Conservation (phyloP, 1,140 invertebrate species). For the Cotesia chilonis region DNA sequence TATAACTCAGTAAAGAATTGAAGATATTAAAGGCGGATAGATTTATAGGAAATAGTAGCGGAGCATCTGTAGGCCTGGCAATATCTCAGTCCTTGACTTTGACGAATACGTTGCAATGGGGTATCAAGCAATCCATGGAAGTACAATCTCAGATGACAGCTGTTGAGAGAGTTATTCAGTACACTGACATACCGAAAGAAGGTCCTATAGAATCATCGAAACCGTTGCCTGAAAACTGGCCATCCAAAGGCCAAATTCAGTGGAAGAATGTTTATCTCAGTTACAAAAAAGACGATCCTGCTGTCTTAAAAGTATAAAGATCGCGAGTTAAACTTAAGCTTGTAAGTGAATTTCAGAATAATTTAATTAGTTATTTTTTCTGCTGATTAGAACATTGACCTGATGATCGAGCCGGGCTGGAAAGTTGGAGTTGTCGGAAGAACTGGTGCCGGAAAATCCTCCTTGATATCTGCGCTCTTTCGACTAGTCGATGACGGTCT, state of each 20-base stretch:
- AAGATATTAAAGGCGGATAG: background rate
- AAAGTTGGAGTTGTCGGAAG: constrained; percentile 84
- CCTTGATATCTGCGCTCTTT: constrained; percentile 84
- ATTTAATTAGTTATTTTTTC: background rate
- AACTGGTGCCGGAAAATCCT: constrained; percentile 94
- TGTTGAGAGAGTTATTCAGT: constrained; percentile 81
- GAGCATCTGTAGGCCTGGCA: constrained; percentile 81
- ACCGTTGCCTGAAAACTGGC: constrained; percentile 74
- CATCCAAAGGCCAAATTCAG: constrained; percentile 72
- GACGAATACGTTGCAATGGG: constrained; percentile 85
- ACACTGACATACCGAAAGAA: constrained; percentile 74
- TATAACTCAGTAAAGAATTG: too few relatives aligned
- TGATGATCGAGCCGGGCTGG: constrained; percentile 63
- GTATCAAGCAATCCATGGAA: constrained; percentile 78
- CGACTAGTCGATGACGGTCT: constrained; percentile 70
- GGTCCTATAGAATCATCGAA: constrained; percentile 54
- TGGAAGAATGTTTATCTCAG: constrained; percentile 67
- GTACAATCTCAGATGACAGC: constrained; percentile 83
- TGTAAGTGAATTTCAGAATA: background rate
- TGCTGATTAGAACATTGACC: constrained; percentile 63
- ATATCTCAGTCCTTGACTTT: constrained; percentile 84
- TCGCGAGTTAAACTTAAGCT: constrained; percentile 25
- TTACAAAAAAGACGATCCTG: constrained; percentile 66
- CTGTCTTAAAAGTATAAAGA: constrained; percentile 67
- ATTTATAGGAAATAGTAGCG: constrained; percentile 52